phyloP scores from a whole-genome alignment of 2,113 vertebrate genomes.

The Cervus canadensis region DNA sequence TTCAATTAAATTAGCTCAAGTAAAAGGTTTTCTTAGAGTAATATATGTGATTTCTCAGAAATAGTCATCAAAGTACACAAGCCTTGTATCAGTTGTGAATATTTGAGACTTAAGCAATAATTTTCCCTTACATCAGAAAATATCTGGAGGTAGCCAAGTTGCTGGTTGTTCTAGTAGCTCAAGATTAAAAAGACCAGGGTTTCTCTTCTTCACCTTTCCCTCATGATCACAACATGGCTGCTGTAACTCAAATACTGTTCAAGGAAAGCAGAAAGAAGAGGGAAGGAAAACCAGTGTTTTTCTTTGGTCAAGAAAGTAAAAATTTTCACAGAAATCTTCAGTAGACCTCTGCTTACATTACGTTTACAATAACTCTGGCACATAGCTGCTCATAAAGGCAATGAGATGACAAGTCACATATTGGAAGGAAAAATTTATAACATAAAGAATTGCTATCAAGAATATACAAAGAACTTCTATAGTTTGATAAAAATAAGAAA shows the following conservation, averaged over 20 bases:
- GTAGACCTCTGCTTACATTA: not conserved
- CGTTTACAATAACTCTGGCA: not conserved
- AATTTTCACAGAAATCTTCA: not conserved
- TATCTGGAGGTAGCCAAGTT: not conserved
- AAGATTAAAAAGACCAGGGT: not conserved
- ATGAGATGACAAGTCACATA: not conserved
- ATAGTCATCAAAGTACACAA: not conserved
- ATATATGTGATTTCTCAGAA: not conserved
- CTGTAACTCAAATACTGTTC: not conserved
- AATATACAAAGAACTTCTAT: not conserved
- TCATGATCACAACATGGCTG: not conserved
- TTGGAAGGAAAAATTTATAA: not conserved
- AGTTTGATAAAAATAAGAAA: slow-evolving; percentile 1
- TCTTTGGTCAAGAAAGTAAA: not conserved
- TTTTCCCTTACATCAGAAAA: not conserved
- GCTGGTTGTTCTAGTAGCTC: not conserved
- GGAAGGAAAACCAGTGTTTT: not conserved
- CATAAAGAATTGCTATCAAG: not conserved
- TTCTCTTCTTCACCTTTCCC: not conserved
- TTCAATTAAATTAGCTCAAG: not conserved
- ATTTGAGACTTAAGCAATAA: not conserved
- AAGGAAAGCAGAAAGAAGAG: not conserved
- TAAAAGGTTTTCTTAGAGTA: not conserved
- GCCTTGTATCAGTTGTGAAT: not conserved
- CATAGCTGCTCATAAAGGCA: not conserved